phyloP scores from a whole-genome alignment of 2,888 invertebrate genomes.

The Tiphia femorata region DNA sequence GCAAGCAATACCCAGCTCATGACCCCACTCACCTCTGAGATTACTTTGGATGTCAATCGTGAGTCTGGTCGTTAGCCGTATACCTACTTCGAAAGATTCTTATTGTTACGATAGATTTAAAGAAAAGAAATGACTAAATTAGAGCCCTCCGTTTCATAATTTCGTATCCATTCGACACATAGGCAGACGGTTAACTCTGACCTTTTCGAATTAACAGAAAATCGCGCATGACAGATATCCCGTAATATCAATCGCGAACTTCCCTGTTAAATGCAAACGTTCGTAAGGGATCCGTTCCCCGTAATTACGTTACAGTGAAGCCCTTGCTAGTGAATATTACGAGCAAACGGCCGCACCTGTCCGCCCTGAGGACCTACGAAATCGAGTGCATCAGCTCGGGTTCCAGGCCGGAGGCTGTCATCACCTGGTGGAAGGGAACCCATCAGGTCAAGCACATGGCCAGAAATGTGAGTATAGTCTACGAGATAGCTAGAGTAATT shows the following conservation, averaged over 20 bases:
- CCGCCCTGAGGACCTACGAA: conserved; percentile 87
- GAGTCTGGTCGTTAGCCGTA: no score
- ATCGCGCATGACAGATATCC: no score
- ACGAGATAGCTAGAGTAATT: no score
- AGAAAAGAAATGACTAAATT: no score
- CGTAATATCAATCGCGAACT: no score
- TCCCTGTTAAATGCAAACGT: no score
- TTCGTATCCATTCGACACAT: no score
- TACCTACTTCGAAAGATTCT: conserved; percentile 28
- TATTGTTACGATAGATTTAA: no score
- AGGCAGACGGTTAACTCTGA: no score
- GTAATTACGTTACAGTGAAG: no score
- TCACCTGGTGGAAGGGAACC: conserved; percentile 92
- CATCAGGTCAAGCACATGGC: conserved; percentile 85
- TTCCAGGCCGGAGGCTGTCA: conserved; percentile 85
- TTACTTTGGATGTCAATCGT: conserved; percentile 59
- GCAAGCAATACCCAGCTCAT: conserved; percentile 89
- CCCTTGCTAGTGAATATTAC: conserved; percentile 86
- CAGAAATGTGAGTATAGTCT: conserved; percentile 85
- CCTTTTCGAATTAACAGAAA: no score
- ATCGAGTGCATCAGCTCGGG: conserved; percentile 89
- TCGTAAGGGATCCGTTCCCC: background rate
- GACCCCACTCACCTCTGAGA: conserved; percentile 71
- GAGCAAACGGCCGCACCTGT: conserved; percentile 85
- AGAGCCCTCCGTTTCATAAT: no score